Conservation (phyloP, 2,797 vertebrate species). For the Graptemys geographica region DNA sequence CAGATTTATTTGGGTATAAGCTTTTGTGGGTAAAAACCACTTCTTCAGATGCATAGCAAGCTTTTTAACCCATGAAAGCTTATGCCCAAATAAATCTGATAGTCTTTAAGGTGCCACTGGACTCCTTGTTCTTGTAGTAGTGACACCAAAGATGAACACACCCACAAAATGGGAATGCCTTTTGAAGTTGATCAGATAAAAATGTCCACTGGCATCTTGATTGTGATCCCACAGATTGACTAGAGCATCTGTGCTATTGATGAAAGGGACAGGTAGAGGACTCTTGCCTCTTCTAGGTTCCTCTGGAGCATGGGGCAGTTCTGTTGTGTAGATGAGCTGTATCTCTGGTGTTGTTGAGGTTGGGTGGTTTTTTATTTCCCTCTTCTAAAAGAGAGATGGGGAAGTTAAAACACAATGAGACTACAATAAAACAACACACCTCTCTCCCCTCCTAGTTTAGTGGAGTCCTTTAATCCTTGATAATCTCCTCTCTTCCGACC, state of each 20-base stretch:
- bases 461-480: neutral
- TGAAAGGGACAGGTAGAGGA: neutral
- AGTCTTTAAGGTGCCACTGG: too few relatives aligned
- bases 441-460: neutral
- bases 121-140: neutral
- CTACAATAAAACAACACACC: neutral
- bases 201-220: slow-evolving; percentile 28
- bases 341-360: slow-evolving; percentile 56
- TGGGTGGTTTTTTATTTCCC: slow-evolving; percentile 11
- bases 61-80: too few relatives aligned
- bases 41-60: too few relatives aligned
- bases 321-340: neutral
- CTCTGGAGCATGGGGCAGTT: neutral
- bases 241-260: slow-evolving; percentile 27
- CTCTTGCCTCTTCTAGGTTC: neutral
- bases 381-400: neutral
- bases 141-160: neutral
- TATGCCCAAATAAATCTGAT: too few relatives aligned
- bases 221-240: slow-evolving; percentile 54
- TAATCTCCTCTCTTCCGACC: neutral
- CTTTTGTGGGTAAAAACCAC: too few relatives aligned
- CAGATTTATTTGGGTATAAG: too few relatives aligned
- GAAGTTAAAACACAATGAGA: slow-evolving; percentile 1
- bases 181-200: neutral
- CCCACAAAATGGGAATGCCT: neutral